Evolutionary conservation across 1,140 invertebrate species (phyloP).

Genomic region (Drosophila lini): DNA sequence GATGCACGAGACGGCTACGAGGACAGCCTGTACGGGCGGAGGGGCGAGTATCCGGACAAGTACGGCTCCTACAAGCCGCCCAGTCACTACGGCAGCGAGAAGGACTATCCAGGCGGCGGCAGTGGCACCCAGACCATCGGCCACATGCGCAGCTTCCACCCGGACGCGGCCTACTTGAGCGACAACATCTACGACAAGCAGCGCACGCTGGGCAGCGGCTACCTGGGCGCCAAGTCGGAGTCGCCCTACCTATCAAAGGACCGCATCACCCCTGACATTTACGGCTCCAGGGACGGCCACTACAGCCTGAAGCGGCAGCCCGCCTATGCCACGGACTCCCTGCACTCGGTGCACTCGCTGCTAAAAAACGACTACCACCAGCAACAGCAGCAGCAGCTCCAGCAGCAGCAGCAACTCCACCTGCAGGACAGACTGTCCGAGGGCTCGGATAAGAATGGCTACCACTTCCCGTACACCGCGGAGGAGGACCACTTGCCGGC

Average conservation of each 20-base stretch:
- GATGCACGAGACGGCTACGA: slow-evolving; percentile 85
- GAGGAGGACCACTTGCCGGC: slow-evolving; percentile 86
- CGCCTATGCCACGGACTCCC: slow-evolving; percentile 70
- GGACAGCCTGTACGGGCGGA: slow-evolving; percentile 73
- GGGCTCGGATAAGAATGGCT: slow-evolving; percentile 91
- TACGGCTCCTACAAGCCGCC: slow-evolving; percentile 83
- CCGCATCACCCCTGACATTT: slow-evolving; percentile 79
- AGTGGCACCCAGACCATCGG: slow-evolving; percentile 78
- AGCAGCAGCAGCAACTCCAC: slow-evolving; percentile 85
- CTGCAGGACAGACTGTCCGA: slow-evolving; percentile 88
- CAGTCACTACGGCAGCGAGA: slow-evolving; percentile 81
- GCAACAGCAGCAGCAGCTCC: slow-evolving; percentile 87
- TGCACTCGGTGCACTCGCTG: slow-evolving; percentile 85
- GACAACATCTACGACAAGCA: slow-evolving; percentile 84
- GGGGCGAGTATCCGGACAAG: slow-evolving; percentile 77
- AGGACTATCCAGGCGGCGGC: slow-evolving; percentile 70
- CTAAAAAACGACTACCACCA: slow-evolving; percentile 86
- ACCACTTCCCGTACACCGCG: slow-evolving; percentile 90
- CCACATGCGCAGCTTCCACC: slow-evolving; percentile 79
- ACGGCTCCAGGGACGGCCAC: slow-evolving; percentile 78
- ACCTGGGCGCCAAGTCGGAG: slow-evolving; percentile 70
- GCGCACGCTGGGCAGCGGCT: slow-evolving; percentile 65
- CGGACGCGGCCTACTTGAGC: slow-evolving; percentile 75
- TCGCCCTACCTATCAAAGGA: slow-evolving; percentile 84
- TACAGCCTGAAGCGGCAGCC: slow-evolving; percentile 80